These are phyloP conservation scores for Myotis brandtii DNA, from an alignment of 2,113 vertebrate species.

Conservation along the genomic window DNA sequence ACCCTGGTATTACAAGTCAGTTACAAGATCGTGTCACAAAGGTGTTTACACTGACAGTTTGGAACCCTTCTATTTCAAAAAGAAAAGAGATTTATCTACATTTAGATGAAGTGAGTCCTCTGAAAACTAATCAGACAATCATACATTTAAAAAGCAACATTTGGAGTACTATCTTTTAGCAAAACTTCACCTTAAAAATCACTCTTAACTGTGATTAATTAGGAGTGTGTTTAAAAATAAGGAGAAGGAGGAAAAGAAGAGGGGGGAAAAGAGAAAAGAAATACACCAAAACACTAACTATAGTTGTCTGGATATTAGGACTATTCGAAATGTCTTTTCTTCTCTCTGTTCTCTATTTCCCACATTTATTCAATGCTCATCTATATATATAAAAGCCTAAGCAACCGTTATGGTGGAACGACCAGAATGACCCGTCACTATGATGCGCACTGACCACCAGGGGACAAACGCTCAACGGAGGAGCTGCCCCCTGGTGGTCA, in stretches of 20 bases:
- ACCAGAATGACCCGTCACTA: too few relatives aligned
- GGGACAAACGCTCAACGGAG: too few relatives aligned
- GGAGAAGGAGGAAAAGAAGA: background rate
- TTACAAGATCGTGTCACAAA: constrained; percentile 42
- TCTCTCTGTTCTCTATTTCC: background rate
- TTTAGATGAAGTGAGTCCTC: constrained; percentile 13
- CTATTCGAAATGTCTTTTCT: background rate
- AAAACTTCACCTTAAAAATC: constrained; percentile 31
- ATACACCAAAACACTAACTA: background rate
- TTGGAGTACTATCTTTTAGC: background rate
- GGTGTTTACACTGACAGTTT: constrained; percentile 5
- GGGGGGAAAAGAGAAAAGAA: background rate
- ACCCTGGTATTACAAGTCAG: constrained; percentile 42
- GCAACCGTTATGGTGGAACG: too few relatives aligned
- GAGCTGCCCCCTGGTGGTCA: too few relatives aligned
- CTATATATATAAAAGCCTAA: background rate
- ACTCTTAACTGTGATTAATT: constrained; percentile 6
- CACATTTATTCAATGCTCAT: background rate
- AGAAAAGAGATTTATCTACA: constrained; percentile 17
- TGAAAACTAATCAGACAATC: constrained; percentile 31
- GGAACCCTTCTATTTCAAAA: background rate
- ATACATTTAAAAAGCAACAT: background rate
- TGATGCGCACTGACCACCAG: too few relatives aligned
- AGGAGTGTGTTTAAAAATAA: background rate
- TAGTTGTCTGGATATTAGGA: background rate